These are phyloP conservation scores for Drosophila borealis DNA, from an alignment of 2,888 invertebrate genomes.

Conservation along the genomic window DNA sequence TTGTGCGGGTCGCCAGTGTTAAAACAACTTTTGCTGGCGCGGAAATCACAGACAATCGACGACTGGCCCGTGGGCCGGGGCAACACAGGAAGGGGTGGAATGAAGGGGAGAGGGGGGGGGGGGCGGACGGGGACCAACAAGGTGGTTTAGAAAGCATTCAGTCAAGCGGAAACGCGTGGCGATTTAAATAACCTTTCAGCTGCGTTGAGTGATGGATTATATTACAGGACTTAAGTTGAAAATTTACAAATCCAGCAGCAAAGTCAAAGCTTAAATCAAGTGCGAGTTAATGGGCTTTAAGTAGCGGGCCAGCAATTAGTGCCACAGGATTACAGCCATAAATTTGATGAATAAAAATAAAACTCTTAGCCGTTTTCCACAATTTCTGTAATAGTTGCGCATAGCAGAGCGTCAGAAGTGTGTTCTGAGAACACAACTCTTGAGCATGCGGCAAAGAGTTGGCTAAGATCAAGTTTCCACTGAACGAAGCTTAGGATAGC, in stretches of 20 bases:
- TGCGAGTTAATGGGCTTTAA: constrained; percentile 20
- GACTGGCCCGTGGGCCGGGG: not conserved
- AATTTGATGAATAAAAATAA: no score
- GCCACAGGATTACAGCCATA: no score
- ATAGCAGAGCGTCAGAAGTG: no score
- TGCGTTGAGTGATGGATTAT: constrained; percentile 56
- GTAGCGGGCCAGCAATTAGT: not conserved
- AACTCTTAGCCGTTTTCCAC: not conserved
- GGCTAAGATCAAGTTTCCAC: not conserved
- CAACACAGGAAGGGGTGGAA: not conserved
- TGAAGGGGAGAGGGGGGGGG: not conserved
- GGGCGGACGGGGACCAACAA: not conserved
- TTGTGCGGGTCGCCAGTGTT: constrained; percentile 21
- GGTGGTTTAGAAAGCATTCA: constrained; percentile 29
- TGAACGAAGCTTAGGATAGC: no score
- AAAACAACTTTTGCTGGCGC: constrained; percentile 14
- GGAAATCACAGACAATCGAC: constrained; percentile 48
- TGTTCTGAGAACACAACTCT: no score
- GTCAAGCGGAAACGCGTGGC: constrained; percentile 55
- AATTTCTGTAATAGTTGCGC: not conserved
- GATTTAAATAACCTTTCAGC: constrained; percentile 62
- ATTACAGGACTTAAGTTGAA: constrained; percentile 43
- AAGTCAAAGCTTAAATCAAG: constrained; percentile 24
- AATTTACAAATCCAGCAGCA: constrained; percentile 37
- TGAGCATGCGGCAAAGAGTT: not conserved